Evolutionary conservation across 2,888 invertebrate genomes (phyloP), one percentile per base, ranked within the genome.

Genomic region (Fragum whitleyi): DNA sequence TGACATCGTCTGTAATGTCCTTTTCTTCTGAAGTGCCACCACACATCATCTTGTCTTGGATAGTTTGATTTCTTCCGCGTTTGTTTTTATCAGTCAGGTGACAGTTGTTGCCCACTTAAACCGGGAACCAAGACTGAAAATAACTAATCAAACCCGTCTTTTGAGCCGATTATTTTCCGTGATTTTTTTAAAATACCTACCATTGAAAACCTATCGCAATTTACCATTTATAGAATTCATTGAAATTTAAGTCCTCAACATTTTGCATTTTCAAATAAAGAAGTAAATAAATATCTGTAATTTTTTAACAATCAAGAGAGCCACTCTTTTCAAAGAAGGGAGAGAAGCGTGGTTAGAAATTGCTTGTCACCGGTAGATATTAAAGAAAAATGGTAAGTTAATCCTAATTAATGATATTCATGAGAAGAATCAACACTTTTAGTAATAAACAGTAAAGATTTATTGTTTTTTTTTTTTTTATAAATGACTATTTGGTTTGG

Each of bases 301-400:
- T 36, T 36, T 36, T 9, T 36, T 36, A 36, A 3, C 32, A 36
- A 36, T 9, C 32, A 36, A 36, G 32, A 23, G 26, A 6, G 57
- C 26, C 16, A 9, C 62, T 62, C 62, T 57, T n/a, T n/a, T n/a
- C 16, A 19, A 16, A 19, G 62, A 21, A 62, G 62, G 19, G 26
- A 32, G 14, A 62, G 28, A 62, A 62, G 62, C 62, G 62, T 62
- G 32, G 32, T 36, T 28, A n/a, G 28, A 9, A 62, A 32, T n/a
- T 36, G 62, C 62, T 62, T 62, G 62, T 62, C 62, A 62, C 62
- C 62, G 62, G 62, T 21, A 62, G n/a, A n/a, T n/a, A 14, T 14
- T 9, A 19, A 32, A 2, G 19, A 62, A 28, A 62, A 36, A 62
- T 57, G 57, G 57, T 57, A 23, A 57, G 11, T 19, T 53, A 39